phyloP scores from a whole-genome alignment of 2,888 invertebrate genomes.

The Amaurobius ferox region DNA sequence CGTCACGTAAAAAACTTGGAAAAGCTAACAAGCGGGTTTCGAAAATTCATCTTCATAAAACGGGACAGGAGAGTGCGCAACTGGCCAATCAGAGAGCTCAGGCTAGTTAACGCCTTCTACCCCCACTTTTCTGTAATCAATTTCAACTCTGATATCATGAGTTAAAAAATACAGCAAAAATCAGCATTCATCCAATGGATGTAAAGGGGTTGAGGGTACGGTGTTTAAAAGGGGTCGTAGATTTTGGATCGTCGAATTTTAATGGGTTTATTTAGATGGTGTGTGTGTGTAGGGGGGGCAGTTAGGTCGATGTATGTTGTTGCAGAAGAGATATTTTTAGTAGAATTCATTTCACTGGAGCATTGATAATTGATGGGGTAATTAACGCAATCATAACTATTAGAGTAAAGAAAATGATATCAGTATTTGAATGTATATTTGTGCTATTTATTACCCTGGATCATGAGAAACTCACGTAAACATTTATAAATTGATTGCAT shows the following conservation, averaged over 20 bases:
- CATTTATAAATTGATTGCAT: too few relatives aligned
- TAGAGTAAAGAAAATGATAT: too few relatives aligned
- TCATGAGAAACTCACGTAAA: too few relatives aligned
- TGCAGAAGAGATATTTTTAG: background rate
- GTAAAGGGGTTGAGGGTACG: slow-evolving; percentile 36
- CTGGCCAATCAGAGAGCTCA: slow-evolving; percentile 50
- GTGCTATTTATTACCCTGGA: too few relatives aligned
- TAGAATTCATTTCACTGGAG: background rate
- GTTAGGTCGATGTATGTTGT: too few relatives aligned
- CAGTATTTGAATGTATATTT: too few relatives aligned
- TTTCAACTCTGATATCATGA: slow-evolving; percentile 39
- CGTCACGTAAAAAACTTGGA: slow-evolving; percentile 1
- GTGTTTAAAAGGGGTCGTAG: slow-evolving; percentile 7
- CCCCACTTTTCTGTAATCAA: slow-evolving; percentile 48
- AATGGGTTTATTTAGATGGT: slow-evolving; percentile 1
- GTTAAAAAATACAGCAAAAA: slow-evolving; percentile 25
- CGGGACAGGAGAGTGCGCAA: slow-evolving; percentile 11
- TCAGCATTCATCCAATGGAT: slow-evolving; percentile 25
- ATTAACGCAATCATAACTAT: too few relatives aligned
- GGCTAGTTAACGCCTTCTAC: slow-evolving; percentile 65
- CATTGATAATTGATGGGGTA: too few relatives aligned
- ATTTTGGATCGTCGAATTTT: background rate
- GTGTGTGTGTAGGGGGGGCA: background rate
- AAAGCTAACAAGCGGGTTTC: slow-evolving; percentile 42
- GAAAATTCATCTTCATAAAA: slow-evolving; percentile 59